phyloP scores from a whole-genome alignment of 2,113 vertebrate genomes.

The Pachypanchax playfairii region DNA sequence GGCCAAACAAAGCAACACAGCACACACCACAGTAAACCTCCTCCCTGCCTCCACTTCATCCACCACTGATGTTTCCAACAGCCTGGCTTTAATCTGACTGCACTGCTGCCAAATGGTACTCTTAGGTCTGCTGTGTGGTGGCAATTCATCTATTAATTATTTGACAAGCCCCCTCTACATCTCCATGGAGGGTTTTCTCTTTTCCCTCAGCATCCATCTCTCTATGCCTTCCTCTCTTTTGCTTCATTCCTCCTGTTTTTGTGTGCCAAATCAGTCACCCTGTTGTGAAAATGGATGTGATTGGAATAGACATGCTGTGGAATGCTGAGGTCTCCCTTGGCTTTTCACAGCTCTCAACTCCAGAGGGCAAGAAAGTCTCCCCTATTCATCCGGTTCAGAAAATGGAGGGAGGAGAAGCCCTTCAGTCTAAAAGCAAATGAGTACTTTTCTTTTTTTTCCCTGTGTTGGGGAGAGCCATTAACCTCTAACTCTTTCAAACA shows the following conservation, averaged over 20 bases:
- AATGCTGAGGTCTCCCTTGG: slow-evolving; percentile 74
- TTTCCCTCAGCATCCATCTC: slow-evolving; percentile 47
- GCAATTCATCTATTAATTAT: slow-evolving; percentile 78
- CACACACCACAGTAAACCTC: slow-evolving; percentile 50
- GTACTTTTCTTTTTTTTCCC: slow-evolving; percentile 39
- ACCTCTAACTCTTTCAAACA: slow-evolving; percentile 76
- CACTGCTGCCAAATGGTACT: slow-evolving; percentile 68
- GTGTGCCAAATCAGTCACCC: slow-evolving; percentile 65
- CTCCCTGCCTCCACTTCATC: slow-evolving; percentile 61
- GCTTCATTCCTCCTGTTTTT: slow-evolving; percentile 55
- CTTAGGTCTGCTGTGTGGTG: slow-evolving; percentile 72
- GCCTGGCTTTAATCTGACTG: slow-evolving; percentile 73
- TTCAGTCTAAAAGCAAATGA: slow-evolving; percentile 67
- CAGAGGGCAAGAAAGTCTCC: slow-evolving; percentile 66
- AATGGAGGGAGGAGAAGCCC: slow-evolving; percentile 29
- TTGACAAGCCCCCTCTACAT: slow-evolving; percentile 65
- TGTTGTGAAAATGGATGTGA: slow-evolving; percentile 78
- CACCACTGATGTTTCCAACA: slow-evolving; percentile 59
- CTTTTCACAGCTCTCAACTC: slow-evolving; percentile 73
- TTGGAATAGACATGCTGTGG: slow-evolving; percentile 72
- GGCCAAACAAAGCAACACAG: slow-evolving; percentile 57
- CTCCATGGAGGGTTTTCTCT: slow-evolving; percentile 59
- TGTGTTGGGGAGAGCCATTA: slow-evolving; percentile 65
- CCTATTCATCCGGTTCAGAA: slow-evolving; percentile 58
- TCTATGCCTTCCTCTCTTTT: slow-evolving; percentile 53